Percentiles rank a stretch among this genome's conserved stretches.
Evolutionary conservation across 2,797 vertebrate species (phyloP).

Genomic region (Sebastes nivosus): DNA sequence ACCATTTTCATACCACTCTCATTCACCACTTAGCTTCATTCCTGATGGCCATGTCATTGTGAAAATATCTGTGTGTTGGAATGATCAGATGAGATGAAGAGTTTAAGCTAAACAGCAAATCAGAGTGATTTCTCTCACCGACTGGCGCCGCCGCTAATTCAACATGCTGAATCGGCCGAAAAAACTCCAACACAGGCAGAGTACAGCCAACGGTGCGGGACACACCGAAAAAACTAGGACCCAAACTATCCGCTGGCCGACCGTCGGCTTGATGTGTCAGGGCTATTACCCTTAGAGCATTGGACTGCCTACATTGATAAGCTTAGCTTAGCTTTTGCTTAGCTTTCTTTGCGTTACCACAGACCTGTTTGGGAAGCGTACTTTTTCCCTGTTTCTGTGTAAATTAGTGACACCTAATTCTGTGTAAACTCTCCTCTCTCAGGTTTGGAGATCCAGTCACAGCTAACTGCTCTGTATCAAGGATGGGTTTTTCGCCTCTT

Average conservation of each 20-base stretch:
- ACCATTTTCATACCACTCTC: too few relatives aligned
- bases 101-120: too few relatives aligned
- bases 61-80: too few relatives aligned
- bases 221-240: neutral
- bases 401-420: neutral
- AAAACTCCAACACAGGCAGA: too few relatives aligned
- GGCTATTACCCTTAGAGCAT: neutral
- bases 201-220: rapidly evolving
- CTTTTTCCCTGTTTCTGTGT: neutral
- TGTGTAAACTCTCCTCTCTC: neutral
- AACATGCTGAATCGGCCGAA: rapidly evolving
- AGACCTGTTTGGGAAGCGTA: neutral
- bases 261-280: neutral
- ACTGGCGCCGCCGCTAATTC: rapidly evolving
- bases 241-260: neutral
- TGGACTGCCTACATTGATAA: neutral
- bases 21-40: too few relatives aligned
- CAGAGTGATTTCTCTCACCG: too few relatives aligned
- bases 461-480: constrained; percentile 61
- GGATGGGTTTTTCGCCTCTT: neutral
- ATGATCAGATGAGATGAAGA: too few relatives aligned
- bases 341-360: neutral
- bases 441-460: constrained; percentile 70
- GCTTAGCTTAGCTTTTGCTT: neutral
- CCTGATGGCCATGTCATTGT: too few relatives aligned